Percentiles rank a stretch among this genome's conserved stretches.
Conservation (phyloP, 2,797 vertebrate genomes). For the Ctenosaura bakeri region DNA sequence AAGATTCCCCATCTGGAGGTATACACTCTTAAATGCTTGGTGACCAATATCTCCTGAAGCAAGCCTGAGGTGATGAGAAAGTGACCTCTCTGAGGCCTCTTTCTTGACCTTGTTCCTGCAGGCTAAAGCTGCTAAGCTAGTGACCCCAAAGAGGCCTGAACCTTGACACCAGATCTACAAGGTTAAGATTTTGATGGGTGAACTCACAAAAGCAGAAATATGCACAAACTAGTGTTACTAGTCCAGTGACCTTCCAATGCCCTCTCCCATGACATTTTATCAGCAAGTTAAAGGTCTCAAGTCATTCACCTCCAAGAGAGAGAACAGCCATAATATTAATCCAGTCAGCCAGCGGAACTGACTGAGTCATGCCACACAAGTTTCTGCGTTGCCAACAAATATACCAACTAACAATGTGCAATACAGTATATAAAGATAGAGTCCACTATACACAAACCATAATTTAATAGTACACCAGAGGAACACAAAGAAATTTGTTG, state of each 20-base stretch:
- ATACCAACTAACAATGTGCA: neutral
- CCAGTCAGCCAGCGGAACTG: neutral
- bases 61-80: slow-evolving; percentile 14
- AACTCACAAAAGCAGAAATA: slow-evolving; percentile 30
- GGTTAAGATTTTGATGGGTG: neutral
- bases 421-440: neutral
- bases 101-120: neutral
- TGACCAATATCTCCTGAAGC: slow-evolving; percentile 8
- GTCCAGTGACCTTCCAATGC: slow-evolving; percentile 19
- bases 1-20: neutral
- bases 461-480: neutral
- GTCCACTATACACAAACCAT: neutral
- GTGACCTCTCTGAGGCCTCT: neutral
- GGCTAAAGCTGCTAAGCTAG: slow-evolving; percentile 15
- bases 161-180: slow-evolving; percentile 37
- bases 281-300: slow-evolving; percentile 28
- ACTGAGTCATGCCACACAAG: slow-evolving; percentile 8
- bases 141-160: slow-evolving; percentile 32
- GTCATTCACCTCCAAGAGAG: slow-evolving; percentile 20
- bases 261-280: slow-evolving; percentile 40
- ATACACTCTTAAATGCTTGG: neutral
- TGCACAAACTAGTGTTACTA: slow-evolving; percentile 7
- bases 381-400: neutral
- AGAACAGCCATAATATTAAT: neutral
- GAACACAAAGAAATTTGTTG: neutral